Evolutionary conservation across 2,888 invertebrate genomes (phyloP).

Genomic region (Drosophila testacea): DNA sequence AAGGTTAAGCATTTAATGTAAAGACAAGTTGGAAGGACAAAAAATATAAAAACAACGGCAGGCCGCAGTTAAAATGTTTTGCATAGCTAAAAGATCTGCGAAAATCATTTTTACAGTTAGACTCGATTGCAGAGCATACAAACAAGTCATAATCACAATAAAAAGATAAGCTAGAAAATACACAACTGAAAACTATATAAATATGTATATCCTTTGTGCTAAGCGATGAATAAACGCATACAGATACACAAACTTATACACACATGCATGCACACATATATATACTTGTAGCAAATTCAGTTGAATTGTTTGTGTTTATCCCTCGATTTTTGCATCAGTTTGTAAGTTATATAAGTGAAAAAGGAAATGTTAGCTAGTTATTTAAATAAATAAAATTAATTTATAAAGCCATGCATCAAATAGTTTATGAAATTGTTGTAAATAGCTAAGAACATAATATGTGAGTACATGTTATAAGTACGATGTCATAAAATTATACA

Average conservation of each 20-base stretch:
- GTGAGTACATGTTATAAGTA: constrained; percentile 30
- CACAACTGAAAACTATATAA: constrained; percentile 14
- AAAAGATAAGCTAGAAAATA: constrained; percentile 21
- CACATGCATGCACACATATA: neutral
- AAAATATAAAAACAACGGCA: constrained; percentile 47
- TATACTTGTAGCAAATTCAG: constrained; percentile 50
- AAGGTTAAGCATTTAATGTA: constrained; percentile 72
- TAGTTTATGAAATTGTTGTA: constrained; percentile 79
- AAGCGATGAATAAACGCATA: constrained; percentile 27
- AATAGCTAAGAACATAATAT: constrained; percentile 62
- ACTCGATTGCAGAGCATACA: constrained; percentile 18
- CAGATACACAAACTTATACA: constrained; percentile 10
- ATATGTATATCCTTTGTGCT: constrained; percentile 49
- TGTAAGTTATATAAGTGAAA: constrained; percentile 35
- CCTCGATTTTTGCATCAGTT: constrained; percentile 53
- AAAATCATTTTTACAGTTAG: constrained; percentile 3
- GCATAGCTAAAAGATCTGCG: constrained; percentile 38
- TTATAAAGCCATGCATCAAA: constrained; percentile 52
- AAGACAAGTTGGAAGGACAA: constrained; percentile 14
- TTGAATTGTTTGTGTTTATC: constrained; percentile 65
- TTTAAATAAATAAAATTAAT: constrained; percentile 72
- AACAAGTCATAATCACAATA: constrained; percentile 16
- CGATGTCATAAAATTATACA: constrained; percentile 44
- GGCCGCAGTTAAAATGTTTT: constrained; percentile 64
- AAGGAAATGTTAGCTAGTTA: constrained; percentile 78